Evolutionary conservation across 2,113 vertebrate species (phyloP).

Genomic region (Tylochromis polylepis): DNA sequence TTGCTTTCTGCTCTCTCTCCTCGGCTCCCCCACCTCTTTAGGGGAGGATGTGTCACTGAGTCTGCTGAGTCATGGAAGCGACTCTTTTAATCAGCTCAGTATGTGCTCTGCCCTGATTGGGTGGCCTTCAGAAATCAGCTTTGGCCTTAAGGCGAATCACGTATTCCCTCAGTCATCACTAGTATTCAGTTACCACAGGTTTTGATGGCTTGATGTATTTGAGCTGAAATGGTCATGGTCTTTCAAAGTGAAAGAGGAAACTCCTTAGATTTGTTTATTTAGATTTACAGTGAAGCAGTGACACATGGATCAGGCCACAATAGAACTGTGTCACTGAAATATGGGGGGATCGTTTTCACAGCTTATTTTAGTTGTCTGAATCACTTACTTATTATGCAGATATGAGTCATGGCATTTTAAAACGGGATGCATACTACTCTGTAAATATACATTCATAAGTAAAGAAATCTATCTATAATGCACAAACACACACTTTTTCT

Average conservation of each 20-base stretch:
- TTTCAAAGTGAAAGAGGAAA: background rate
- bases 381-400: background rate
- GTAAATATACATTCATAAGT: background rate
- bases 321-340: background rate
- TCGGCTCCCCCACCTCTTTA: background rate
- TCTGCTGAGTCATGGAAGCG: constrained; percentile 33
- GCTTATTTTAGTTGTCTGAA: background rate
- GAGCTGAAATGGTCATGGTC: background rate
- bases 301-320: background rate
- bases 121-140: constrained; percentile 23
- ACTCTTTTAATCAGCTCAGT: constrained; percentile 57
- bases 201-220: background rate
- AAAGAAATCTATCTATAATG: background rate
- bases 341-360: background rate
- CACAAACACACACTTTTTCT: background rate
- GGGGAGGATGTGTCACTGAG: constrained; percentile 9
- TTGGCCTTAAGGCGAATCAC: constrained; percentile 46
- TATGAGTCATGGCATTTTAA: background rate
- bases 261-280: background rate
- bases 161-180: background rate
- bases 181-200: constrained; percentile 5
- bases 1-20: background rate
- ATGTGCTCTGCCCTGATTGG: constrained; percentile 33
- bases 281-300: background rate
- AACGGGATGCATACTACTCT: background rate